phyloP scores from a whole-genome alignment of 2,113 vertebrate genomes.

The Gobius niger region DNA sequence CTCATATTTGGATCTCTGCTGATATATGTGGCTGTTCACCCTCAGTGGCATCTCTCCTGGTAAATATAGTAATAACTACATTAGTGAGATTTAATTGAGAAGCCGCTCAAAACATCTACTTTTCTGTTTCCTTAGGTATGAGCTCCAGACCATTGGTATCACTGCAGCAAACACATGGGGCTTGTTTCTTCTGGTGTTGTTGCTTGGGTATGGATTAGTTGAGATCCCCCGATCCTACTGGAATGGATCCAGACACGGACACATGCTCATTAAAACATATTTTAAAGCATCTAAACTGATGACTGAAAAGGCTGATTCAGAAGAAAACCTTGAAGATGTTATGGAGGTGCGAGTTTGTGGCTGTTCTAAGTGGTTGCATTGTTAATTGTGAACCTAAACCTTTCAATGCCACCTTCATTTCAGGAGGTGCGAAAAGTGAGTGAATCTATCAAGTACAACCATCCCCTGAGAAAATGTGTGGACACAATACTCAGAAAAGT shows the following conservation, averaged over 20 bases:
- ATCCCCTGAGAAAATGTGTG: slow-evolving; percentile 91
- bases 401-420: slow-evolving; percentile 2
- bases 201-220: slow-evolving; percentile 94
- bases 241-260: slow-evolving; percentile 90
- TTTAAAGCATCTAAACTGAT: slow-evolving; percentile 96
- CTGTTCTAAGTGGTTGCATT: not conserved
- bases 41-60: slow-evolving; percentile 88
- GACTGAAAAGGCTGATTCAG: slow-evolving; percentile 96
- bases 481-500: slow-evolving; percentile 97
- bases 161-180: slow-evolving; percentile 98
- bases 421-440: slow-evolving; percentile 95
- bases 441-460: slow-evolving; percentile 95
- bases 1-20: slow-evolving; percentile 96
- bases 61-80: slow-evolving; percentile 64
- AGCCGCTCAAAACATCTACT: not conserved
- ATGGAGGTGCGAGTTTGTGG: slow-evolving; percentile 83
- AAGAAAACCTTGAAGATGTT: slow-evolving; percentile 95
- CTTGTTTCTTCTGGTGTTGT: slow-evolving; percentile 91
- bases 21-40: slow-evolving; percentile 95
- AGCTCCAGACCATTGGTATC: slow-evolving; percentile 95
- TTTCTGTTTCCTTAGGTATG: slow-evolving; percentile 78
- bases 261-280: slow-evolving; percentile 93
- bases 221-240: slow-evolving; percentile 96
- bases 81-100: not conserved
- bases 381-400: not conserved